A percentile compares a stretch with the other conserved stretches of the same genome.
phyloP scores from a whole-genome alignment of 2,888 invertebrate genomes.

The Agonopterix subpropinquella region DNA sequence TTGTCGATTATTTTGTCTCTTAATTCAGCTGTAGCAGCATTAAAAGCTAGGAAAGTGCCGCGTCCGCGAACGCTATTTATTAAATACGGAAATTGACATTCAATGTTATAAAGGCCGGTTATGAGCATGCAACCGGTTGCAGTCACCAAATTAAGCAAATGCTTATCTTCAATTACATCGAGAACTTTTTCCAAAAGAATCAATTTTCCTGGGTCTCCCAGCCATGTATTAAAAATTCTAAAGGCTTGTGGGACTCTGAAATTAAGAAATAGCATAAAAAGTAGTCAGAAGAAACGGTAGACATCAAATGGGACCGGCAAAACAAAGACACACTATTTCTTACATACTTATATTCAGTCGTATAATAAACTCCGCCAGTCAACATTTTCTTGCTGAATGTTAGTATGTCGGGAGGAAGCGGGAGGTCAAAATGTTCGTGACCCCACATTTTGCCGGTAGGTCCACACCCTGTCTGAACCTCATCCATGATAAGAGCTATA shows the following conservation, averaged over 20 bases:
- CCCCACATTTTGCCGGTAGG: constrained; percentile 99
- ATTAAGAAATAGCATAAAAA: background rate
- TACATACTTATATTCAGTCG: constrained; percentile 81
- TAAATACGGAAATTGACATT: constrained; percentile 81
- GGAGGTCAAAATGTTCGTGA: constrained; percentile 93
- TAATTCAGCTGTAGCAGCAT: constrained; percentile 76
- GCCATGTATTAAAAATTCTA: constrained; percentile 99
- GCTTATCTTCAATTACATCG: constrained; percentile 86
- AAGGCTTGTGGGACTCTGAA: constrained; percentile 84
- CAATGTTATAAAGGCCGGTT: constrained; percentile 77
- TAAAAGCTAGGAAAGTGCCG: constrained; percentile 91
- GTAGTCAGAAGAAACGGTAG: no score
- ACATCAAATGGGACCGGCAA: no score
- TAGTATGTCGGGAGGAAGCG: constrained; percentile 91
- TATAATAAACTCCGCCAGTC: constrained; percentile 94
- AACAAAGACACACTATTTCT: no score
- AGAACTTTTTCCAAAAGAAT: constrained; percentile 89
- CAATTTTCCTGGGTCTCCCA: constrained; percentile 98
- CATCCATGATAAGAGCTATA: constrained; percentile 91
- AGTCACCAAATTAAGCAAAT: constrained; percentile 83
- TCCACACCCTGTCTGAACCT: constrained; percentile 98
- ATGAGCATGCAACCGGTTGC: constrained; percentile 81
- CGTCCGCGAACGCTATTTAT: constrained; percentile 89
- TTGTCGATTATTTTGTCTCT: constrained; percentile 83
- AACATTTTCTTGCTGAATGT: constrained; percentile 99